Percentiles rank a stretch among this genome's conserved stretches.
phyloP scores from a whole-genome alignment of 1,140 invertebrate genomes.

The Phenacoccus solenopsis region DNA sequence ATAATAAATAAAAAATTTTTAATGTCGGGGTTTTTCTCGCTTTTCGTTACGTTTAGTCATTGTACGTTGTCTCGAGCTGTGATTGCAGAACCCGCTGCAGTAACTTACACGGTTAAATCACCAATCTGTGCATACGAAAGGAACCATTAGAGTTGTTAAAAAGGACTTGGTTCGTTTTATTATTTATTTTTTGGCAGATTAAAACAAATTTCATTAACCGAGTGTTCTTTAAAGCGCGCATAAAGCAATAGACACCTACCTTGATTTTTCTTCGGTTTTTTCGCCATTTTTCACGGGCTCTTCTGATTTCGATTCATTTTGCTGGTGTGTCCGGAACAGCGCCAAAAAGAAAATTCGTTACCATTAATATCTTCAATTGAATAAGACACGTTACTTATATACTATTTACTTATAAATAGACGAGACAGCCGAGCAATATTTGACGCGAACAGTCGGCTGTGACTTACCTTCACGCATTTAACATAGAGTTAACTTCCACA shows the following conservation, averaged over 20 bases:
- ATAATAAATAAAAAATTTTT: slow-evolving; percentile 17
- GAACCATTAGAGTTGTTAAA: slow-evolving; percentile 9
- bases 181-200: neutral
- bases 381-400: neutral
- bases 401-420: neutral
- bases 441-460: neutral
- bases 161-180: neutral
- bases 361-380: neutral
- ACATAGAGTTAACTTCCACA: neutral
- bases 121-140: slow-evolving; percentile 9
- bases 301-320: neutral
- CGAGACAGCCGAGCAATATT: neutral
- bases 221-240: neutral
- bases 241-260: neutral
- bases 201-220: neutral
- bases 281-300: neutral
- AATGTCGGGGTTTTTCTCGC: neutral
- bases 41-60: neutral
- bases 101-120: slow-evolving; percentile 9
- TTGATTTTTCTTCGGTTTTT: neutral
- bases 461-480: neutral
- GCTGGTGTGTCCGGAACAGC: neutral
- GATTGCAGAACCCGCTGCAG: slow-evolving; percentile 9
- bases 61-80: neutral
- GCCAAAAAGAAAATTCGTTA: neutral